Evolutionary conservation across 2,113 vertebrate genomes (phyloP).

Genomic region (Tetrao urogallus): DNA sequence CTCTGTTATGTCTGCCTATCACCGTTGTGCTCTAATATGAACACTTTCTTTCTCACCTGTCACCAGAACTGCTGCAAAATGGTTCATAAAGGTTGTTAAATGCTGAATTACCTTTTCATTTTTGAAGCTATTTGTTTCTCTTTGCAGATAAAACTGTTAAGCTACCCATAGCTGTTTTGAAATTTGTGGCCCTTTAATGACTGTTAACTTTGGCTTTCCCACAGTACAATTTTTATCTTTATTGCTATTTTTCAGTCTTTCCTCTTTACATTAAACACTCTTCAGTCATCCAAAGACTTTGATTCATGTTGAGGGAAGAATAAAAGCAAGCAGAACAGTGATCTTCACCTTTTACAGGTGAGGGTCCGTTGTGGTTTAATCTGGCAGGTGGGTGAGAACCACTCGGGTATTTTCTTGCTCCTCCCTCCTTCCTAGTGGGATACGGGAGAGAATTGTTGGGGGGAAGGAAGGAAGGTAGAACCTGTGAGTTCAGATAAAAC

Average conservation of each 20-base stretch:
- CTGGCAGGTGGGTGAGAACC: no score
- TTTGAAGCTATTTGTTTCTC: accelerated
- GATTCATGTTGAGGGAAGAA: not conserved
- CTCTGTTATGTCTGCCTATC: not conserved
- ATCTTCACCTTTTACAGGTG: not conserved
- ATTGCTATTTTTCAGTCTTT: not conserved
- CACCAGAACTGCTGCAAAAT: not conserved
- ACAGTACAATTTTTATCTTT: not conserved
- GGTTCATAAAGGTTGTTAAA: not conserved
- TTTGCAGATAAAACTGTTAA: not conserved
- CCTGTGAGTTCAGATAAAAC: no score
- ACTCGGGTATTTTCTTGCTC: no score
- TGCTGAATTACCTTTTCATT: not conserved
- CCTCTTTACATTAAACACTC: not conserved
- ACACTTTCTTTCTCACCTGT: not conserved
- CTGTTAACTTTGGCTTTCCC: not conserved
- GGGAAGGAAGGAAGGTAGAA: no score
- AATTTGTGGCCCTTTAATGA: not conserved
- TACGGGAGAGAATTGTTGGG: no score
- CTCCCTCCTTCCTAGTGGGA: no score
- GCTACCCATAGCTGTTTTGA: not conserved
- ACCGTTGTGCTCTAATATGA: accelerated
- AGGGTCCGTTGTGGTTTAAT: not conserved
- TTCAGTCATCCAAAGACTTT: not conserved
- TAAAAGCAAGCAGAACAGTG: not conserved